Evolutionary conservation across 1,140 invertebrate genomes (phyloP).

Genomic region (Whitmania pigra): DNA sequence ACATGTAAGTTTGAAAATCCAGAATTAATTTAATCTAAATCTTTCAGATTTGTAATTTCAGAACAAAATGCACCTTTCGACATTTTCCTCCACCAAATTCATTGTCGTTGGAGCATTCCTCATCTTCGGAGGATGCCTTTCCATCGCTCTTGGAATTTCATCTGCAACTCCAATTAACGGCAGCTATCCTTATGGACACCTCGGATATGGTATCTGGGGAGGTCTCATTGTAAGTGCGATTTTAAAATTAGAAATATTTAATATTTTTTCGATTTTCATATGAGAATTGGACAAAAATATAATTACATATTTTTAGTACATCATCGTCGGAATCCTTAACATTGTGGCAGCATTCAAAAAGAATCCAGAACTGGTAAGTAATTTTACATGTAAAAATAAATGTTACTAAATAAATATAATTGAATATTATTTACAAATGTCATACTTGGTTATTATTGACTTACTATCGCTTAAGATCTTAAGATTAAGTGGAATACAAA

Average conservation of each 20-base stretch:
- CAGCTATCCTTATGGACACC: constrained; percentile 9
- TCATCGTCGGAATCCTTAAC: constrained; percentile 8
- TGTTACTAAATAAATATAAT: too few relatives aligned
- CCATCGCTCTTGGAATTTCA: background rate
- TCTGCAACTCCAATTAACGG: background rate
- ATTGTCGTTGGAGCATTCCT: constrained; percentile 9
- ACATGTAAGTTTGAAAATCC: too few relatives aligned
- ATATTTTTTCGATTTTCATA: too few relatives aligned
- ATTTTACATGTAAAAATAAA: background rate
- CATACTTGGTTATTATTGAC: too few relatives aligned
- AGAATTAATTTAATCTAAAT: too few relatives aligned
- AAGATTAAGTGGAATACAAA: too few relatives aligned
- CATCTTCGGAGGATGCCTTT: background rate
- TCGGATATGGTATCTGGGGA: constrained; percentile 11
- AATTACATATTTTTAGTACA: background rate
- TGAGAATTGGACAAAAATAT: too few relatives aligned
- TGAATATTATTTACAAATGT: too few relatives aligned
- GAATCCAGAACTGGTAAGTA: background rate
- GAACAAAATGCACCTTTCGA: constrained; percentile 9
- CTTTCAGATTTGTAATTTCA: too few relatives aligned
- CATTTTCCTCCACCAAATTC: background rate
- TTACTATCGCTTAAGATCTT: too few relatives aligned
- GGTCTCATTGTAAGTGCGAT: background rate
- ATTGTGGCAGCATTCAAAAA: background rate
- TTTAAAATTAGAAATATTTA: background rate